Base-by-base conservation (phyloP, 2,113 vertebrate species). In the Pyxicephalus adspersus region DNA sequence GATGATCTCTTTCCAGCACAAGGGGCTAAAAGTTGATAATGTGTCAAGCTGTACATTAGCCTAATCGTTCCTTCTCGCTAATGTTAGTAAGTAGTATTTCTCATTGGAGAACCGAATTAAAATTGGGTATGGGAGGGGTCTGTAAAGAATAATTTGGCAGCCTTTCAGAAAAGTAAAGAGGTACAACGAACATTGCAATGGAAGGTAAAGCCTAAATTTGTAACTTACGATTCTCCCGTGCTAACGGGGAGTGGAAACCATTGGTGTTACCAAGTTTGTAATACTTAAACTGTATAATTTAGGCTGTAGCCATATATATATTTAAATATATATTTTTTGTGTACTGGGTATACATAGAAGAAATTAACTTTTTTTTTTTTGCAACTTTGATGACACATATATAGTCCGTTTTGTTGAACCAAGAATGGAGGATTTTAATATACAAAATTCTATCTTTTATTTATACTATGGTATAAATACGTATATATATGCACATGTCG, bases 261-360 rank as follows among this genome's bases (percentile, higher is more conserved):
- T 81, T 81, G 80, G 80, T 81, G 80, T 81, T 64, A 81, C 80
- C 80, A 81, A 81, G 19, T 22, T 64, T 64, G 70, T 81, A 81
- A 81, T 81, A 75, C 80, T 74, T 74, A 81, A 81, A 81, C 74
- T 81, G 80, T 81, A 81, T 81, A 75, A 75, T 81, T 64, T 81
- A 75, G 80, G 80, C 80, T 64, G 80, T 81, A 81, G 70, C 80
- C 80, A 22, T 70, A 50, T 79, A 79, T 71, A 80, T 81, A 81
- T 75, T 66, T 75, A 81, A 66, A 81, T 81, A 81, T 81, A 75
- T 81, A 75, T 81, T 81, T n/a, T 81, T 81, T 81, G 80, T 81
- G 80, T 81, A 81, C 80, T 81, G 80, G 80, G 80, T 81, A 81
- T 81, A 81, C 80, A 81, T 81, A 81, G 58, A 80, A 58, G 52